phyloP scores from a whole-genome alignment of 2,888 invertebrate species.

The Lasioglossum pauxillum region DNA sequence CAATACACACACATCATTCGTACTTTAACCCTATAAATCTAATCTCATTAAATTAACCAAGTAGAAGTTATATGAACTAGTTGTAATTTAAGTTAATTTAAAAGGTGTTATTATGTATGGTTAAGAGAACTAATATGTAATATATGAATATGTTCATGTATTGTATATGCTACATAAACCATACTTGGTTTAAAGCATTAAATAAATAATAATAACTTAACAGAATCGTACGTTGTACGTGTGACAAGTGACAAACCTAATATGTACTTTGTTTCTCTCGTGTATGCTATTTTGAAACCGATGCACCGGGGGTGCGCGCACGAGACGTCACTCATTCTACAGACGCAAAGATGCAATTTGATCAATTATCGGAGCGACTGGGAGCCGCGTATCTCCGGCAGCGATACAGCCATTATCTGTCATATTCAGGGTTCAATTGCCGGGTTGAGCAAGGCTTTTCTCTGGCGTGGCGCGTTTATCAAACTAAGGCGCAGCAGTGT shows the following conservation, averaged over 20 bases:
- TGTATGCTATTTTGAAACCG: background rate
- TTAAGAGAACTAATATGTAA: no score
- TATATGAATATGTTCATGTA: no score
- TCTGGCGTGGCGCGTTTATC: slow-evolving; percentile 50
- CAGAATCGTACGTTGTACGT: background rate
- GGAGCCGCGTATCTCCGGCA: slow-evolving; percentile 7
- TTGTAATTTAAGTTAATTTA: no score
- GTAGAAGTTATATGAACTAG: no score
- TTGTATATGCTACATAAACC: no score
- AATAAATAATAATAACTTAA: background rate
- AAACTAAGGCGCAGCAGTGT: slow-evolving; percentile 65
- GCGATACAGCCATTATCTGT: slow-evolving; percentile 49
- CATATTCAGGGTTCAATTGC: slow-evolving; percentile 45
- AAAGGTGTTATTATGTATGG: no score
- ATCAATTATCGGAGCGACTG: slow-evolving; percentile 22
- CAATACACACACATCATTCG: no score
- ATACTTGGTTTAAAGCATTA: no score
- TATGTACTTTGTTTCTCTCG: background rate
- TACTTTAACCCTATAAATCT: no score
- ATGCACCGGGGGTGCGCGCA: background rate
- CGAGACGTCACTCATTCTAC: background rate
- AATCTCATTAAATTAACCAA: no score
- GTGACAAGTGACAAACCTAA: background rate
- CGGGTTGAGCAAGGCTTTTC: slow-evolving; percentile 27
- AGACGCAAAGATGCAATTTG: slow-evolving; percentile 11